phyloP scores from a whole-genome alignment of 2,888 invertebrate genomes.

The Xanthia icteritia region DNA sequence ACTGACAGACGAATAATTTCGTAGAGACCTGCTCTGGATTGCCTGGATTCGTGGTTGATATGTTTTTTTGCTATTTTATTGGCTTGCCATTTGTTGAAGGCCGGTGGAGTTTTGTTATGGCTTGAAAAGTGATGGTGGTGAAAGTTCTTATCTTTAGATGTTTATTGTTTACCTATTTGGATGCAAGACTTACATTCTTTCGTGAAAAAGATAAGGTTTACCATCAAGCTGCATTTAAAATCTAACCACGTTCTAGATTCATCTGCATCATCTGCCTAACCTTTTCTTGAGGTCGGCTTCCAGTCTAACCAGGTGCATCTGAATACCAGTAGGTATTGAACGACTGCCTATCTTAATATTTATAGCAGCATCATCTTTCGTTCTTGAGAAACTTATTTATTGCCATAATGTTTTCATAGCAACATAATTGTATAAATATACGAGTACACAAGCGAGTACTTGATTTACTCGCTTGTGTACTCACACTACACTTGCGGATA shows the following conservation, averaged over 20 bases:
- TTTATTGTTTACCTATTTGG: background rate
- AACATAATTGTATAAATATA: constrained; percentile 1
- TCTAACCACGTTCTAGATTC: background rate
- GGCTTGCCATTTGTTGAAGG: constrained; percentile 26
- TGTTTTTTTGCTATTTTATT: constrained; percentile 64
- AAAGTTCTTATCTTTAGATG: background rate
- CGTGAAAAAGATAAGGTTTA: too few relatives aligned
- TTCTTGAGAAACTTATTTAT: background rate
- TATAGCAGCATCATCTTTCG: background rate
- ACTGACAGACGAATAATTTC: constrained; percentile 74
- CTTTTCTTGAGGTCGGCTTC: background rate
- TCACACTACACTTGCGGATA: too few relatives aligned
- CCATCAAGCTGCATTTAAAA: background rate
- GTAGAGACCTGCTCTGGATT: constrained; percentile 60
- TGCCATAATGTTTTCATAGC: background rate
- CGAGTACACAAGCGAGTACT: too few relatives aligned
- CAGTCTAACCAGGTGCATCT: background rate
- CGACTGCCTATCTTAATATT: background rate
- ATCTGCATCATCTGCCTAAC: background rate
- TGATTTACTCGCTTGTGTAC: too few relatives aligned
- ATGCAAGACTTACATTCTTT: background rate
- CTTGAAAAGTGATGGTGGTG: too few relatives aligned
- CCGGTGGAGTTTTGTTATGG: constrained; percentile 8
- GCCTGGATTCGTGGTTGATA: constrained; percentile 62
- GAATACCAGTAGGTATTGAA: too few relatives aligned